Percentiles rank a stretch among this genome's conserved stretches.
Evolutionary conservation across 2,797 vertebrate genomes (phyloP).

Genomic region (Darevskia mixta): DNA sequence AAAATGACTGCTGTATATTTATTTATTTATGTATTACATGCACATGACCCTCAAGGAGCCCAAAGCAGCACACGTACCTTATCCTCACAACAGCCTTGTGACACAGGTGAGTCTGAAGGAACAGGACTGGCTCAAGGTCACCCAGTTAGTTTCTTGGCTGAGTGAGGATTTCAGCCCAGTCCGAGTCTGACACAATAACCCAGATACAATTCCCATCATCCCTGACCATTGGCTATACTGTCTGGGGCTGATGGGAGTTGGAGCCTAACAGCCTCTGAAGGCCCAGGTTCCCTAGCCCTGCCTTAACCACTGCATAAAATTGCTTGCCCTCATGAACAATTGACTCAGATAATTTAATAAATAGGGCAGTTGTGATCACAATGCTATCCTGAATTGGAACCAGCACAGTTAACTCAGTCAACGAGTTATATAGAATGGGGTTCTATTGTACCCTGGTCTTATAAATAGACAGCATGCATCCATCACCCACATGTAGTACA

Average conservation of each 20-base stretch:
- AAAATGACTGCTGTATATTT: conserved; percentile 9
- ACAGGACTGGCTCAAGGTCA: neutral
- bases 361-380: neutral
- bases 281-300: neutral
- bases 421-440: neutral
- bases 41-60: neutral
- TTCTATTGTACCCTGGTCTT: neutral
- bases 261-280: neutral
- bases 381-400: neutral
- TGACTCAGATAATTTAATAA: neutral
- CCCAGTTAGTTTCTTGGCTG: neutral
- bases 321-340: neutral
- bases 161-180: neutral
- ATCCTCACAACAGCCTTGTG: neutral
- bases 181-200: neutral
- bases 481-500: neutral
- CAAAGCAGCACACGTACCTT: neutral
- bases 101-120: neutral
- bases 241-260: neutral
- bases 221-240: neutral
- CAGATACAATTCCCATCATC: neutral
- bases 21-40: neutral
- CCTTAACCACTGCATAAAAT: neutral
- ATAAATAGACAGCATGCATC: neutral
- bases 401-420: neutral